Evolutionary conservation across 1,140 invertebrate species (phyloP).

Genomic region (Doryteuthis pealeii): DNA sequence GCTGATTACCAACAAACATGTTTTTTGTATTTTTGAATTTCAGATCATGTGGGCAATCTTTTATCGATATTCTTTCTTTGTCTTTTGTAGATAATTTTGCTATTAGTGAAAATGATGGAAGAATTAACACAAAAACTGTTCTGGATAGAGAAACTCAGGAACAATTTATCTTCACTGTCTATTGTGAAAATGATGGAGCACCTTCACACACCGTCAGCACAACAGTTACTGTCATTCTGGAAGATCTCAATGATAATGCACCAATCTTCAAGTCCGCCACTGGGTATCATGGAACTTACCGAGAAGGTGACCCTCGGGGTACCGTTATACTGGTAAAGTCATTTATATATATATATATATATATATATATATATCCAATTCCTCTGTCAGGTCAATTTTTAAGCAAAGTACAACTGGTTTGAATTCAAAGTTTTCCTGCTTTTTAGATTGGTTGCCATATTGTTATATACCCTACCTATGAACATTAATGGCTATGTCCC

Average conservation of each 20-base stretch:
- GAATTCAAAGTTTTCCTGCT: no score
- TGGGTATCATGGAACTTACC: conserved; percentile 10
- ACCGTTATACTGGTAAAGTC: not conserved
- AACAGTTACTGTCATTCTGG: conserved; percentile 12
- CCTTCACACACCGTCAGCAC: conserved; percentile 15
- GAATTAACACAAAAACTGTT: not conserved
- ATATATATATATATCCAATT: no score
- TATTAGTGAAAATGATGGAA: not conserved
- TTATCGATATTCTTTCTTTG: no score
- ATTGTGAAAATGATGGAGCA: conserved; percentile 15
- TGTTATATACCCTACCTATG: no score
- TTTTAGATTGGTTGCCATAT: no score
- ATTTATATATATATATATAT: no score
- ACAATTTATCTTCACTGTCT: conserved; percentile 10
- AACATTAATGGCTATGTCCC: no score
- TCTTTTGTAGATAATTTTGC: not conserved
- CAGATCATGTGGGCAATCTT: no score
- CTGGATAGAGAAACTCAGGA: conserved; percentile 16
- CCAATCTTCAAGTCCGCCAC: conserved; percentile 9
- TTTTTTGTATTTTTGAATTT: no score
- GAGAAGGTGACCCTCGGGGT: not conserved
- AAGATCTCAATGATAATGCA: conserved; percentile 19
- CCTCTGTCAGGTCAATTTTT: no score
- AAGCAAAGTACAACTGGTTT: no score
- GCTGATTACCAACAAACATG: no score